Percentiles rank a stretch among this genome's conserved stretches.
phyloP scores from a whole-genome alignment of 2,113 vertebrate genomes.

The Mustela lutreola region DNA sequence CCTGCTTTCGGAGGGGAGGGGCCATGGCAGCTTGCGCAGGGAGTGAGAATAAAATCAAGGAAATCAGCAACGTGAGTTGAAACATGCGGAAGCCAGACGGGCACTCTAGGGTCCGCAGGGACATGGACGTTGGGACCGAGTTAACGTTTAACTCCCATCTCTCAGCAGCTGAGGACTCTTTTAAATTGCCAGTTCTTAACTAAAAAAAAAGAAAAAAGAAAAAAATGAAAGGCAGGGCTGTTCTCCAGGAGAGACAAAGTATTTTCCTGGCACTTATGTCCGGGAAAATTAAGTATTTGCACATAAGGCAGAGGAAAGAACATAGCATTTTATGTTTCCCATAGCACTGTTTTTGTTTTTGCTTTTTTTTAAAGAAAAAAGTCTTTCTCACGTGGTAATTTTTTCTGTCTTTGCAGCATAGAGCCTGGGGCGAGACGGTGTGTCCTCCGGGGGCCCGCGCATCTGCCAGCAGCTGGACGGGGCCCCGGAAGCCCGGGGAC shows the following conservation, averaged over 20 bases:
- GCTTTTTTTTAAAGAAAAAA: background rate
- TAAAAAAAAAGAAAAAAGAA: background rate
- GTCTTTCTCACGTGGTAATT: background rate
- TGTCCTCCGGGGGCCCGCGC: background rate
- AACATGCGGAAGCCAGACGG: background rate
- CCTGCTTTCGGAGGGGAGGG: background rate
- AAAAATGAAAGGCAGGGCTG: background rate
- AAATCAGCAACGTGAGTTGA: background rate
- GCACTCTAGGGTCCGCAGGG: background rate
- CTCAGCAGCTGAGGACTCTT: background rate
- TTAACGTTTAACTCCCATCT: background rate
- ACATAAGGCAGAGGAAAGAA: background rate
- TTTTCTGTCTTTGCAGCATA: background rate
- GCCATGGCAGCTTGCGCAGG: slow-evolving; percentile 1
- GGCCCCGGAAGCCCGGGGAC: background rate
- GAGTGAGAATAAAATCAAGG: background rate
- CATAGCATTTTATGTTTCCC: background rate
- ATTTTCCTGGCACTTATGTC: background rate
- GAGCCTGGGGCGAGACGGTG: background rate
- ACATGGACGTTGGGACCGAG: background rate
- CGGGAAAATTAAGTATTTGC: background rate
- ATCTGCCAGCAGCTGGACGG: background rate
- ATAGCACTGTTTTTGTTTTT: background rate
- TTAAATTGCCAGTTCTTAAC: background rate
- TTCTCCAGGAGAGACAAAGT: background rate